A percentile compares a stretch with the other conserved stretches of the same genome.
Conservation (phyloP, 2,797 vertebrate species). For the Lutjanus argentimaculatus region DNA sequence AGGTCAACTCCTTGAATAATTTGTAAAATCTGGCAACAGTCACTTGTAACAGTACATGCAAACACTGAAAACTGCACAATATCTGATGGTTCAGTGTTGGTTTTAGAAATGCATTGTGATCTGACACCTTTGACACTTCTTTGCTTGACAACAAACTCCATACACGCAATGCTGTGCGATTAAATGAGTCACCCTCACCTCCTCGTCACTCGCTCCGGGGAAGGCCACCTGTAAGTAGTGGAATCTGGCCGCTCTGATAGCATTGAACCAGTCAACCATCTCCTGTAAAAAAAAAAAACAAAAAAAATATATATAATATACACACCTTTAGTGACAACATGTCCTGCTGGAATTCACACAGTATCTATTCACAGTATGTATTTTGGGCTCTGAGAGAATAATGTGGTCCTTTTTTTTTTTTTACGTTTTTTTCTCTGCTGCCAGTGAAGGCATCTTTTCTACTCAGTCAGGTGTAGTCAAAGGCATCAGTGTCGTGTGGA, state of each 20-base stretch:
- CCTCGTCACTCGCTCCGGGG: slow-evolving; percentile 92
- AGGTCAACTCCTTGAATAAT: not conserved
- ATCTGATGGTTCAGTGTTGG: not conserved
- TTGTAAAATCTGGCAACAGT: not conserved
- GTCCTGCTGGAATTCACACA: not conserved
- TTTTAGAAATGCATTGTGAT: not conserved
- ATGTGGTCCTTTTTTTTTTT: not conserved
- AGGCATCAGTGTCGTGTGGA: not conserved
- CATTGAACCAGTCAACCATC: slow-evolving; percentile 98
- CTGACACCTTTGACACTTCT: not conserved
- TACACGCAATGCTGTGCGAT: not conserved
- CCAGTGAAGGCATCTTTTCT: not conserved
- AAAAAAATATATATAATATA: not conserved
- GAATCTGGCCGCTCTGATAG: slow-evolving; percentile 96
- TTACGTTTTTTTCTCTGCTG: not conserved
- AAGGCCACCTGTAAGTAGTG: slow-evolving; percentile 98
- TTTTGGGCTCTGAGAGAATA: not conserved
- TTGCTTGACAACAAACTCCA: not conserved
- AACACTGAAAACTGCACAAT: not conserved
- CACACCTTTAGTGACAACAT: not conserved
- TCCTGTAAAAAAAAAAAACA: slow-evolving; percentile 84
- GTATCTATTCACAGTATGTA: not conserved
- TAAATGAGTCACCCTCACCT: slow-evolving; percentile 86
- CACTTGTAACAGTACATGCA: not conserved
- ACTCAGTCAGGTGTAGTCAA: not conserved